Conservation (phyloP, 2,888 invertebrate species). For the Cephus pulcher region DNA sequence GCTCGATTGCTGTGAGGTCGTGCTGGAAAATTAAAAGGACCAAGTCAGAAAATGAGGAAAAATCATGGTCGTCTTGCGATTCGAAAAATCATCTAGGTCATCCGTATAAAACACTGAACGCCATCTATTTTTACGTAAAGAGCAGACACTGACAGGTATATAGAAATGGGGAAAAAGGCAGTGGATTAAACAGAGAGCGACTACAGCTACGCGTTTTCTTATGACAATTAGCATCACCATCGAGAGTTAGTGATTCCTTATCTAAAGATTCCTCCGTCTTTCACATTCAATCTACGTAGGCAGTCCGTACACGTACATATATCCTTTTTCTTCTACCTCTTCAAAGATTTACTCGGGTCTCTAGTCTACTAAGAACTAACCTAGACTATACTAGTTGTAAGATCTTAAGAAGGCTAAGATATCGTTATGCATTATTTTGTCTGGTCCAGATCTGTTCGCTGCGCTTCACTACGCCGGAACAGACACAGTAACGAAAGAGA, state of each 20-base stretch:
- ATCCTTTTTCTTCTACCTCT: background rate
- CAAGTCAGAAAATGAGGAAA: background rate
- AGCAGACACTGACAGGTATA: background rate
- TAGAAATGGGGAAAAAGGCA: background rate
- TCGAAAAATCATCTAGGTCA: background rate
- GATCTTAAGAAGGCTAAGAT: background rate
- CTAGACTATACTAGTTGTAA: background rate
- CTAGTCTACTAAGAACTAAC: background rate
- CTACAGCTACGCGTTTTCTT: background rate
- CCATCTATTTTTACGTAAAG: background rate
- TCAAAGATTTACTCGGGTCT: background rate
- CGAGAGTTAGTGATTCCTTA: background rate
- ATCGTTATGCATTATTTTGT: background rate
- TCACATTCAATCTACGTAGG: background rate
- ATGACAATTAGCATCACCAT: background rate
- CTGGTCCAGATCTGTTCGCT: background rate
- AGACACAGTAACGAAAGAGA: background rate
- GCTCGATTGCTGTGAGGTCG: constrained; percentile 71
- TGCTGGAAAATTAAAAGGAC: constrained; percentile 64
- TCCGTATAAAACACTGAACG: background rate
- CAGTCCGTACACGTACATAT: background rate
- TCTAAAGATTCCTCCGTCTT: background rate
- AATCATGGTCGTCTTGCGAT: background rate
- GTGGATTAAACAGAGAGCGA: background rate
- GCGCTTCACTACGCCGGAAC: no score